A percentile compares a stretch with the other conserved stretches of the same genome.
Evolutionary conservation across 2,113 vertebrate genomes (phyloP).

Genomic region (Urocynchramus pylzowi): DNA sequence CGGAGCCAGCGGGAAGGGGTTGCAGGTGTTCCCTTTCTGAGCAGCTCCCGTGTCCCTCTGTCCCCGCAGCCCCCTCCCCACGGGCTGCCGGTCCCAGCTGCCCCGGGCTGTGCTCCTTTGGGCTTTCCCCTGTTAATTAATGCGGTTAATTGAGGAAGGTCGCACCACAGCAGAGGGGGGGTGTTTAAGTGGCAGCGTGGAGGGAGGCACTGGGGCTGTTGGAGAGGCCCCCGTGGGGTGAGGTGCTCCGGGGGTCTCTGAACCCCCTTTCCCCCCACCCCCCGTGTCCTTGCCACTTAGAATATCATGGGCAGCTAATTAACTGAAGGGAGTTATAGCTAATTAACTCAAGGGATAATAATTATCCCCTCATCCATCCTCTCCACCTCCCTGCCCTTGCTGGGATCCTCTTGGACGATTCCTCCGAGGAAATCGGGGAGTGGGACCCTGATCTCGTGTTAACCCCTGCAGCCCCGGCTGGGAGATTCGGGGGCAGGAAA

Average conservation of each 20-base stretch:
- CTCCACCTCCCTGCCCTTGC: background rate
- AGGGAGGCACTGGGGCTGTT: background rate
- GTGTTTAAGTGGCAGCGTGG: background rate
- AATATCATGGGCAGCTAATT: background rate
- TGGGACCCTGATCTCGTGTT: fast-evolving
- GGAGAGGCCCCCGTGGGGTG: background rate
- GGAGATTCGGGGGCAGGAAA: background rate
- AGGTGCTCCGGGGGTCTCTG: background rate
- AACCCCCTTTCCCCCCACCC: background rate
- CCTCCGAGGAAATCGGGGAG: background rate
- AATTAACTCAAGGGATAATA: background rate
- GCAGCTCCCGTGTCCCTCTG: background rate
- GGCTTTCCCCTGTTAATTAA: fast-evolving
- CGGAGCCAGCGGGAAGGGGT: background rate
- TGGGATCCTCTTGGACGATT: background rate
- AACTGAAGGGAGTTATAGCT: background rate
- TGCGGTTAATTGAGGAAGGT: background rate
- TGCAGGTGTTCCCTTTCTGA: background rate
- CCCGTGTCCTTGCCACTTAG: fast-evolving
- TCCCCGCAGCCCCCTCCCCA: background rate
- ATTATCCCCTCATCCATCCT: fast-evolving
- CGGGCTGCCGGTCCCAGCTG: background rate
- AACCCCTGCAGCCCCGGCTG: background rate
- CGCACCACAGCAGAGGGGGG: background rate
- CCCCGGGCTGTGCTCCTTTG: fast-evolving